Evolutionary conservation across 2,113 vertebrate species (phyloP), one percentile per base, ranked within the genome.

Genomic region (Hyaena hyaena): DNA sequence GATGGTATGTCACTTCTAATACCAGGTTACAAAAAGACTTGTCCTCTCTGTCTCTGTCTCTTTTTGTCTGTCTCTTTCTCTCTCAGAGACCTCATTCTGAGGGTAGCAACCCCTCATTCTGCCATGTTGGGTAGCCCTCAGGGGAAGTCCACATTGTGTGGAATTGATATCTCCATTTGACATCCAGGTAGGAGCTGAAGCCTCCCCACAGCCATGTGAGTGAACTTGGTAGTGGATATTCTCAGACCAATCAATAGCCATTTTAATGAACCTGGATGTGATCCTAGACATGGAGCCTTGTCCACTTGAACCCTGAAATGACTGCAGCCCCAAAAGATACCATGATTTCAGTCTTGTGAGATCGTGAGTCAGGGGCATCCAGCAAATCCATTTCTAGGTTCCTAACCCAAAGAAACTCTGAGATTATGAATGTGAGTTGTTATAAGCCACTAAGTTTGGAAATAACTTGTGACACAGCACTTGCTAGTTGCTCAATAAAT

Each of bases 351-450:
- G 10, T 63, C n/a, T 71, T 4, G 26, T n/a, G 31, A 53, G 82
- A 80, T 2, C 9, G 23, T 24, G 8, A 53, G 21, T 43, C 5
- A 1, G 17, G 31, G 1, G 0, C 17, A 48, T 4, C 28, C 11
- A 69, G 31, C 31, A 19, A 91, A 61, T n/a, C 8, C 28, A 58
- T 74, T 68, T 24, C 16, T 77, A 61, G 39, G 58, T 48, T 76
- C 7, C 19, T 81, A 48, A 50, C 5, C 3, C 48, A 74, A 4
- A 86, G 11, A 82, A 48, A 31, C 33, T 86, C 5, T 80, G 74
- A 55, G 15, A 31, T 11, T 66, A 90, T 82, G 50, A 55, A 26
- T 2, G 5, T 24, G 10, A 39, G 10, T 39, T 63, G 5, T 48
- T 74, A 76, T 35, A n/a, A 82, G 24, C 4, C 53, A 79, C 45